Conservation (phyloP, 2,888 invertebrate genomes). For the Coleophora flavipennella region DNA sequence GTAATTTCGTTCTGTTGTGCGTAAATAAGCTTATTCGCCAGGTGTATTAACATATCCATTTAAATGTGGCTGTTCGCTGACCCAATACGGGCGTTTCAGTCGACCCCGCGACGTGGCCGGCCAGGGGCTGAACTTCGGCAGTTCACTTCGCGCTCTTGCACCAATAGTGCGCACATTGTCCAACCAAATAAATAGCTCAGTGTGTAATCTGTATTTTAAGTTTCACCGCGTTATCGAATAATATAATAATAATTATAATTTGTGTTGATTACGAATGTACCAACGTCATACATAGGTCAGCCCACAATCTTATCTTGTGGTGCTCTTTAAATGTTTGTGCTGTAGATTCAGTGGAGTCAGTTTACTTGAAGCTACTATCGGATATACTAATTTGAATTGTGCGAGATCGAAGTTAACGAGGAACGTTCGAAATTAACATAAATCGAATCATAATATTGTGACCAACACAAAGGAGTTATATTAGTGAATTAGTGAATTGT, state of each 20-base stretch:
- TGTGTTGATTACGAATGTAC: slow-evolving; percentile 52
- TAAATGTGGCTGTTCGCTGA: slow-evolving; percentile 44
- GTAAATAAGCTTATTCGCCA: slow-evolving; percentile 51
- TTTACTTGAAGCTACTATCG: slow-evolving; percentile 52
- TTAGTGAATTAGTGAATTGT: no score
- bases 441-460: slow-evolving; percentile 2
- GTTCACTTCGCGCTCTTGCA: slow-evolving; percentile 20
- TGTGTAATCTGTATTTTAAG: slow-evolving; percentile 53
- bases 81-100: slow-evolving; percentile 44
- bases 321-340: slow-evolving; percentile 67
- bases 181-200: slow-evolving; percentile 28
- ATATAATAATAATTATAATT: slow-evolving; percentile 43
- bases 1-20: slow-evolving; percentile 43
- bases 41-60: slow-evolving; percentile 59
- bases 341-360: slow-evolving; percentile 60
- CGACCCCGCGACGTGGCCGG: slow-evolving; percentile 34
- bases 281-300: slow-evolving; percentile 64
- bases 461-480: not conserved
- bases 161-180: slow-evolving; percentile 29
- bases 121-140: slow-evolving; percentile 27
- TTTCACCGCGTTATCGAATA: slow-evolving; percentile 42
- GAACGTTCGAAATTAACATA: slow-evolving; percentile 1
- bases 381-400: slow-evolving; percentile 36
- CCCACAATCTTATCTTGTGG: slow-evolving; percentile 55
- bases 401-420: slow-evolving; percentile 16